Percentiles rank a stretch among this genome's conserved stretches.
Evolutionary conservation across 2,888 invertebrate genomes (phyloP).

Genomic region (Xestobium rufovillosum): DNA sequence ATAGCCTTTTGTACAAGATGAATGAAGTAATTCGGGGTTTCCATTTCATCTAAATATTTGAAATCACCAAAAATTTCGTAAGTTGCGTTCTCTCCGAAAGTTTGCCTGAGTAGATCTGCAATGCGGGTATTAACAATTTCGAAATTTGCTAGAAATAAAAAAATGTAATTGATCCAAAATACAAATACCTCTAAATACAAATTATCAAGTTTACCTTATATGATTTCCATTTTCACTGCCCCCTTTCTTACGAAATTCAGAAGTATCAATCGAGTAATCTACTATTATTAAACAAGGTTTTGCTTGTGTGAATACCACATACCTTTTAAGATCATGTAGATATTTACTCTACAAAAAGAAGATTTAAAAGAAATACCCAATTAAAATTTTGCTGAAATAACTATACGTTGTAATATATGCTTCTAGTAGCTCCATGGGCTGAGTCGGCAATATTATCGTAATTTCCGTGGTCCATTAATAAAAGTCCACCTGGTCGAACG

Average conservation of each 20-base stretch:
- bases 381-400: too few species aligned
- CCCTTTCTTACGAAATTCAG: constrained; percentile 21
- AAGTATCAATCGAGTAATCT: constrained; percentile 69
- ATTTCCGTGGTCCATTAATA: constrained; percentile 84
- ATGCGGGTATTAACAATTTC: constrained; percentile 84
- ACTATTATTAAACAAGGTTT: constrained; percentile 70
- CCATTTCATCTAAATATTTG: constrained; percentile 55
- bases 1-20: constrained; percentile 68
- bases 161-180: too few species aligned
- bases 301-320: constrained; percentile 71
- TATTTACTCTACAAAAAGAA: constrained; percentile 66
- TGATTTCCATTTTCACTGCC: constrained; percentile 25
- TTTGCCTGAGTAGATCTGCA: constrained; percentile 60
- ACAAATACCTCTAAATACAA: too few species aligned
- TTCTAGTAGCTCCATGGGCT: constrained; percentile 72
- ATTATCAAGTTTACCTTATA: too few species aligned
- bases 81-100: constrained; percentile 57
- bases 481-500: constrained; percentile 75
- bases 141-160: constrained; percentile 60
- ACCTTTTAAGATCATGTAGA: constrained; percentile 76
- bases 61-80: constrained; percentile 79
- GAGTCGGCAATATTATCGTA: constrained; percentile 74
- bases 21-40: constrained; percentile 74
- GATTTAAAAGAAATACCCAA: too few species aligned
- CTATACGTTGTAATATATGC: constrained; percentile 84